Percentiles rank a stretch among this genome's conserved stretches.
phyloP scores from a whole-genome alignment of 2,797 vertebrate genomes.

The Sebastes oblongus region DNA sequence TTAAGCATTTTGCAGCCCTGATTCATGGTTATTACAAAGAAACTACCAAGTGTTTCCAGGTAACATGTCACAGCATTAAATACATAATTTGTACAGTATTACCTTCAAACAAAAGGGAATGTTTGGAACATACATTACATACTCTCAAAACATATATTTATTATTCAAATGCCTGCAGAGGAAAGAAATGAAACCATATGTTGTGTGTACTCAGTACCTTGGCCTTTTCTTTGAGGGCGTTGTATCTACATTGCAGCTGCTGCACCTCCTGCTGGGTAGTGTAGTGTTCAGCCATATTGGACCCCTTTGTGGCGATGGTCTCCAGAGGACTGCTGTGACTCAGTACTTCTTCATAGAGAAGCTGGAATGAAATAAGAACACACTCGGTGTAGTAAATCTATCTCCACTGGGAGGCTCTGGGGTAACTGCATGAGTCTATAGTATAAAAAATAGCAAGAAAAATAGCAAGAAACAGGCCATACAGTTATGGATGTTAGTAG shows the following conservation, averaged over 20 bases:
- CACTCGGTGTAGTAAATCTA: neutral
- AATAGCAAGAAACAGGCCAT: neutral
- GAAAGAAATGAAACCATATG: neutral
- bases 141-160: neutral
- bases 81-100: no score
- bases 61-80: no score
- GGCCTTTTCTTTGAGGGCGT: slow-evolving; percentile 85
- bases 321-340: slow-evolving; percentile 91
- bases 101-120: no score
- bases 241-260: slow-evolving; percentile 89
- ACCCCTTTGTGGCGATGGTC: slow-evolving; percentile 91
- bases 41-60: no score
- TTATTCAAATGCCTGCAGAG: slow-evolving; percentile 29
- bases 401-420: neutral
- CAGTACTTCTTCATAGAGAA: slow-evolving; percentile 93
- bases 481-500: neutral
- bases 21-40: no score
- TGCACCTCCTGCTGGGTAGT: slow-evolving; percentile 92
- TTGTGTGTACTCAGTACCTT: slow-evolving; percentile 81
- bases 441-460: neutral
- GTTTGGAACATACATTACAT: neutral
- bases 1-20: no score
- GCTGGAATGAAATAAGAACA: slow-evolving; percentile 75
- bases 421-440: neutral
- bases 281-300: slow-evolving; percentile 90